Conservation (phyloP, 1,140 invertebrate species). For the Rhopalosiphum padi region DNA sequence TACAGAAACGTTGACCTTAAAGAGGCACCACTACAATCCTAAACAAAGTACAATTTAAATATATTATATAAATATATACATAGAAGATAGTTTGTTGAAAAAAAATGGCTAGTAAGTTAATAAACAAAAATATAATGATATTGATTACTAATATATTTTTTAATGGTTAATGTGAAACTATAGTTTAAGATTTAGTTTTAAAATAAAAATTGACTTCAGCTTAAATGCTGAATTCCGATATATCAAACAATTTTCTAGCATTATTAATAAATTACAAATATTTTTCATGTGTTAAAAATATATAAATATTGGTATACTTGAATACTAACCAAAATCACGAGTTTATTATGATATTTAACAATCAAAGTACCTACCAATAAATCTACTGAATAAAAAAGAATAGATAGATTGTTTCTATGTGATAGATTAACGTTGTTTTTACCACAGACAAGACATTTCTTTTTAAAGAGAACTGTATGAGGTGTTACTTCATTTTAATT, state of each 20-base stretch:
- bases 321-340: neutral
- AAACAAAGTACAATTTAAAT: slow-evolving; percentile 40
- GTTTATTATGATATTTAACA: no score
- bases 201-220: neutral
- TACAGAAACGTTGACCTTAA: slow-evolving; percentile 37
- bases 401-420: neutral
- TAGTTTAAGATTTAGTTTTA: neutral
- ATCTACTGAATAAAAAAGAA: neutral
- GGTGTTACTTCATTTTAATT: no score
- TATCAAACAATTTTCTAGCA: neutral
- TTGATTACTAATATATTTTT: neutral
- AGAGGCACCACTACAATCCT: neutral
- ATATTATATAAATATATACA: neutral
- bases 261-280: neutral
- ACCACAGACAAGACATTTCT: neutral
- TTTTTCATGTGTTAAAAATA: neutral
- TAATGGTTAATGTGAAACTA: neutral
- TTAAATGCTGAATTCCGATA: neutral
- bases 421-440: neutral
- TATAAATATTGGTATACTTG: neutral
- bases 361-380: neutral
- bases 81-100: neutral
- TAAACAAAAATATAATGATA: neutral
- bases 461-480: no score
- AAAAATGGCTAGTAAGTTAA: neutral